Evolutionary conservation across 2,113 vertebrate genomes (phyloP), one percentile per base, ranked within the genome.

Genomic region (Boleophthalmus pectinirostris): DNA sequence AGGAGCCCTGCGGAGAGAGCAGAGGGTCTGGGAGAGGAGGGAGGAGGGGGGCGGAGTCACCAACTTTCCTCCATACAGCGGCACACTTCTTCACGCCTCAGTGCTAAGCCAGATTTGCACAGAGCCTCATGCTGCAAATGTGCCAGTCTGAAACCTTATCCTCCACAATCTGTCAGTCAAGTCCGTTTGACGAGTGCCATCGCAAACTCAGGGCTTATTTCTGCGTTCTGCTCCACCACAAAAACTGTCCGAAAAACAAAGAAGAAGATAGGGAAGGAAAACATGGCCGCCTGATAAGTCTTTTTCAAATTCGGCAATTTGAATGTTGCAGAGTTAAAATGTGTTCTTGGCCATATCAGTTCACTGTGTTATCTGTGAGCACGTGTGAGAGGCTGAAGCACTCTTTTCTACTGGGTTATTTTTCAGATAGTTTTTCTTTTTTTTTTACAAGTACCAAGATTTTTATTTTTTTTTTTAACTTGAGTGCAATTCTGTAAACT

Each of bases 151-250:
- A 92, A 92, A 91, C 89, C 79, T 88, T 94, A 93, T 94, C 93
- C 92, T 89, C 85, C 71, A 73, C 86, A 92, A 93, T 93, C 91
- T 92, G 92, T 90, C 93, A 91, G 85, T 93, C 91, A 92, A 87
- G 91, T 82, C 79, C 73, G 72, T 89, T 81, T 91, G 89, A 89
- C 86, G 86, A 87, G 80, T 87, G 86, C 81, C 86, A 81, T 90
- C 80, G 77, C 64, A 88, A 87, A 89, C 72, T 81, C 74, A 85
- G 79, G 85, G 90, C 82, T 91, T 88, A 89, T 87, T 89, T 85
- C 69, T 85, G 86, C 61, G 51, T 85, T 90, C 85, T 88, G 70
- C 84, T 6, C 57, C 23, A 13, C 23, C 57, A 60, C 57, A 60
- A 60, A 60, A 90, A 84, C 21, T 56, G 54, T 13, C 21, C 10